phyloP scores from a whole-genome alignment of 2,113 vertebrate genomes.

The Clarias batrachus region DNA sequence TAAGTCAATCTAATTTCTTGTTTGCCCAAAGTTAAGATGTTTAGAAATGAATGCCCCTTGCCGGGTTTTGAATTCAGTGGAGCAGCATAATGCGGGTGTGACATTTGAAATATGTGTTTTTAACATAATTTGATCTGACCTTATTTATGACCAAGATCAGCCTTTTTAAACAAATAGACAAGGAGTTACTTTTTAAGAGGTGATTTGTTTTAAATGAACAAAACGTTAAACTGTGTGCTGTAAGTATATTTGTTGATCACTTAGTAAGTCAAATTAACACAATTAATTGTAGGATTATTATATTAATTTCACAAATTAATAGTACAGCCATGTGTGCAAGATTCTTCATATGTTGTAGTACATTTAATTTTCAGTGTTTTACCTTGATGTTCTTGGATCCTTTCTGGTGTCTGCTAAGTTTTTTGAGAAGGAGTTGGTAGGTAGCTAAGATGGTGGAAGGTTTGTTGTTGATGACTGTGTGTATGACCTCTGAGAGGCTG shows the following conservation, averaged over 20 bases:
- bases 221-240: not conserved
- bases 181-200: not conserved
- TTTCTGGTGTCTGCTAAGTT: conserved; percentile 73
- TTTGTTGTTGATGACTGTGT: conserved; percentile 74
- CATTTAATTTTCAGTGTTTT: conserved; percentile 27
- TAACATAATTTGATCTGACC: not conserved
- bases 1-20: not conserved
- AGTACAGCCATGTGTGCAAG: not conserved
- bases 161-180: not conserved
- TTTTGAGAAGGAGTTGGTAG: conserved; percentile 80
- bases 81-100: not conserved
- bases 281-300: not conserved
- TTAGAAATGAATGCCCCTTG: not conserved
- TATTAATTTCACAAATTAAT: not conserved
- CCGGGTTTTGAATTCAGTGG: not conserved
- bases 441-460: conserved; percentile 78
- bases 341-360: not conserved
- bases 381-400: conserved; percentile 69
- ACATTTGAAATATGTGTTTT: not conserved
- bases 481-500: conserved; percentile 72
- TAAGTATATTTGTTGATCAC: not conserved
- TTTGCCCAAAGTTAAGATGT: not conserved
- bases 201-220: not conserved
- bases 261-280: not conserved
- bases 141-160: not conserved